Conservation (phyloP, 1,140 invertebrate genomes). For the Lepidurus arcticus region DNA sequence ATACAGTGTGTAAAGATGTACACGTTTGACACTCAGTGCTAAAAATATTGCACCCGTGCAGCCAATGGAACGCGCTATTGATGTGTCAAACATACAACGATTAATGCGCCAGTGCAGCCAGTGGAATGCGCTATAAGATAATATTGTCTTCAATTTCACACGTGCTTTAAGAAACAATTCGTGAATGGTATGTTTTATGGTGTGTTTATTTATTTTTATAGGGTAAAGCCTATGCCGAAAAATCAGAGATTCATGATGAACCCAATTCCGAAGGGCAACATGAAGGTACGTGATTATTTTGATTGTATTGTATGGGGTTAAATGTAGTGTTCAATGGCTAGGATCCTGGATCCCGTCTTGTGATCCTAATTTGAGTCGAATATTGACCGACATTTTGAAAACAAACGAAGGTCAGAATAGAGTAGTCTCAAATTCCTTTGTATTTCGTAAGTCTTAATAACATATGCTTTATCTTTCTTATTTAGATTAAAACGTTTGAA, state of each 20-base stretch:
- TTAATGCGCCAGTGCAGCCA: too few species aligned
- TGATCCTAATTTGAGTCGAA: constrained; percentile 13
- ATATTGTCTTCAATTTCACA: too few species aligned
- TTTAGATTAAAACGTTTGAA: too few species aligned
- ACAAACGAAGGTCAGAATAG: background rate
- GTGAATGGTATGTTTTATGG: background rate
- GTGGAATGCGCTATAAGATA: too few species aligned
- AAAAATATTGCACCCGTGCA: too few species aligned
- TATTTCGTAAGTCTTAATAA: too few species aligned
- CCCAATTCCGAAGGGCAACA: constrained; percentile 17
- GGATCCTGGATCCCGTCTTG: constrained; percentile 1
- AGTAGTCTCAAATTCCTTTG: background rate
- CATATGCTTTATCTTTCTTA: too few species aligned
- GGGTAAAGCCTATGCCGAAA: constrained; percentile 30
- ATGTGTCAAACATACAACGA: too few species aligned
- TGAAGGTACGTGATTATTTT: background rate
- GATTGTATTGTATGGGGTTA: background rate
- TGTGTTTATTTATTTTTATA: constrained; percentile 12
- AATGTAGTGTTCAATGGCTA: background rate
- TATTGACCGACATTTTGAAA: background rate
- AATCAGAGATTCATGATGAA: constrained; percentile 33
- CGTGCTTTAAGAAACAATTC: too few species aligned
- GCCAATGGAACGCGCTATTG: too few species aligned
- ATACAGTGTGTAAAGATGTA: too few species aligned
- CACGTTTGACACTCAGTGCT: too few species aligned